A percentile compares a stretch with the other conserved stretches of the same genome.
Evolutionary conservation across 2,113 vertebrate genomes (phyloP).

Genomic region (Actinemys pallida): DNA sequence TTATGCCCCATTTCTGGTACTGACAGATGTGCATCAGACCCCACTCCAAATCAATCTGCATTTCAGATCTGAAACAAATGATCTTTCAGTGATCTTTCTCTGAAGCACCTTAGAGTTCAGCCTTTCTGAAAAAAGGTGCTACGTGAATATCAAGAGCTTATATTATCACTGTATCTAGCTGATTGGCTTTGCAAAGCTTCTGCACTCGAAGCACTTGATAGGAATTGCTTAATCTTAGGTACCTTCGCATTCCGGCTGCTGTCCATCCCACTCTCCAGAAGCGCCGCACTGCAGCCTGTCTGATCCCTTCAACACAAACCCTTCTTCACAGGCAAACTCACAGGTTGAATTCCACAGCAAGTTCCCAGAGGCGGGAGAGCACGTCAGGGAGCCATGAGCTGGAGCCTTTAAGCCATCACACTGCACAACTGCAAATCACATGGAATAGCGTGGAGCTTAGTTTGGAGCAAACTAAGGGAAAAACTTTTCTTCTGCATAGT

Average conservation of each 20-base stretch:
- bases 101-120: background rate
- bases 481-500: background rate
- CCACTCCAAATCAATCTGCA: background rate
- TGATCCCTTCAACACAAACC: no score
- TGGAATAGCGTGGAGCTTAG: background rate
- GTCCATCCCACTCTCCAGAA: no score
- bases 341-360: no score
- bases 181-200: background rate
- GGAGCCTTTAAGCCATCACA: slow-evolving; percentile 19
- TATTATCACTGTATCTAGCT: background rate
- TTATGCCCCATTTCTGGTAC: background rate
- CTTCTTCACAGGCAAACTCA: no score
- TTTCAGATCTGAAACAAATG: background rate
- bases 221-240: background rate
- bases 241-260: slow-evolving; percentile 61
- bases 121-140: background rate
- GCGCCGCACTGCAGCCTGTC: no score
- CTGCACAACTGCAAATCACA: slow-evolving; percentile 44
- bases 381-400: slow-evolving; percentile 33
- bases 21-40: background rate
- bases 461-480: background rate
- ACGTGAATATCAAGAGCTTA: background rate
- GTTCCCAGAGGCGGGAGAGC: slow-evolving; percentile 16
- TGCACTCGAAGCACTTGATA: background rate
- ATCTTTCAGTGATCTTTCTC: background rate